These are phyloP conservation scores for Oedothorax gibbosus DNA, from an alignment of 1,140 invertebrate genomes.

Conservation along the genomic window DNA sequence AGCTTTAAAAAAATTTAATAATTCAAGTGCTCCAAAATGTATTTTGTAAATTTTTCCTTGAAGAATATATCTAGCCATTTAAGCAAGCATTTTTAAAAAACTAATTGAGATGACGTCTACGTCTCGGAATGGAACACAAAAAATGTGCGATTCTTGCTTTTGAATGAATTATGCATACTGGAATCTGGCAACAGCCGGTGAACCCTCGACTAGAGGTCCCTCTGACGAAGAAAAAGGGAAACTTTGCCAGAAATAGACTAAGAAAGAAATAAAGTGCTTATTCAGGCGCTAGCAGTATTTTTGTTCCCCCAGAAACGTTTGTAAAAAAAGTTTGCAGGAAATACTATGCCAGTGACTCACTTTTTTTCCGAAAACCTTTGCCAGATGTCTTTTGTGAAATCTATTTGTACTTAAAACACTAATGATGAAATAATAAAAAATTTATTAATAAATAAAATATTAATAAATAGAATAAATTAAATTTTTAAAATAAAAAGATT, in stretches of 20 bases:
- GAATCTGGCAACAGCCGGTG: conserved; percentile 7
- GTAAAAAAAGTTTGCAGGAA: neutral
- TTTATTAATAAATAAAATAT: no score
- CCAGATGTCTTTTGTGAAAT: conserved; percentile 4
- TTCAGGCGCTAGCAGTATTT: conserved; percentile 52
- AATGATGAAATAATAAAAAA: no score
- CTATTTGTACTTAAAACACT: neutral
- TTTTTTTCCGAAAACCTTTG: neutral
- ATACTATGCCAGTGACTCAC: conserved; percentile 31
- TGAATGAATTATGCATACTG: conserved; percentile 1
- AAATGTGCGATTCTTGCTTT: neutral
- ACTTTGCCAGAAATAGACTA: conserved; percentile 21
- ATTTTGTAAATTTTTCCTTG: no score
- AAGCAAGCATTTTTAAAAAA: no score
- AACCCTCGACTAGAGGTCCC: neutral
- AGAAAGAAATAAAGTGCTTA: conserved; percentile 43
- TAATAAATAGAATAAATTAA: no score
- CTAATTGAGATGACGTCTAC: no score
- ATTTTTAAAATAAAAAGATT: no score
- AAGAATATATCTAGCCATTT: no score
- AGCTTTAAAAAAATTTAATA: no score
- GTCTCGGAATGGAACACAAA: neutral
- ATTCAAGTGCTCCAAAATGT: no score
- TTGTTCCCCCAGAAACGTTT: conserved; percentile 30
- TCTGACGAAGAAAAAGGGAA: neutral